Base-by-base conservation (phyloP, 1,140 invertebrate genomes). In the Condylostylus longicornis region DNA sequence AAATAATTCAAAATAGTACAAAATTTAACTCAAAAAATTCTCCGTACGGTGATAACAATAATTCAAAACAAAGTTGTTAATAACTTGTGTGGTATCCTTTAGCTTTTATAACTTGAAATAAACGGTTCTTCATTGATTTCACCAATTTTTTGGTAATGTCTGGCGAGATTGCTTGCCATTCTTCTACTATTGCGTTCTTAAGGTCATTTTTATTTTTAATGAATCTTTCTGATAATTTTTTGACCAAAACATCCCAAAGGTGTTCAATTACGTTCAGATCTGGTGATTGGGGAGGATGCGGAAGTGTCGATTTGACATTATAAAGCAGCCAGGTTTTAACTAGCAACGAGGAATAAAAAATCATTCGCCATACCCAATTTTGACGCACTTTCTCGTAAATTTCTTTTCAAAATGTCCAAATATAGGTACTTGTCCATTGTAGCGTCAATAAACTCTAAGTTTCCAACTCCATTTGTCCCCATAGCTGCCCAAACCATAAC, bases 401-500 rank as follows among this genome's bases (percentile, higher is more conserved):
- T 39, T 18, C 42, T 17, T 45, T 42, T 40, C 17, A 48, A 28
- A 8, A 56, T 37, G 19, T 45, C 29, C 21, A 42, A 41, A 32
- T 47, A 47, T 10, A 28, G 13, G 13, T 17, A 8, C 15, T 32
- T 33, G 30, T 47, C 33, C 43, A 47, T 45, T n/a, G 28, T 45
- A 13, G 37, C 38, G 35, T 49, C 38, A 22, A 59, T 42, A 32
- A 45, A 38, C 5, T 36, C 33, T 17, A 61, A 15, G 29, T 41
- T 37, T n/a, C 51, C 50, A 2, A 55, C 45, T 17, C 48, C 52
- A 30, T 25, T 25, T 2, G 37, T 28, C 9, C 40, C 31, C 35
- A 62, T 49, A 31, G 41, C 49, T n/a, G 48, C 60, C 54, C 56
- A 62, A 10, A 57, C 47, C 52, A 62, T 57, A 8, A 55, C 36